Base-by-base conservation (phyloP, 2,113 vertebrate species). In the Poicephalus gulielmi region DNA sequence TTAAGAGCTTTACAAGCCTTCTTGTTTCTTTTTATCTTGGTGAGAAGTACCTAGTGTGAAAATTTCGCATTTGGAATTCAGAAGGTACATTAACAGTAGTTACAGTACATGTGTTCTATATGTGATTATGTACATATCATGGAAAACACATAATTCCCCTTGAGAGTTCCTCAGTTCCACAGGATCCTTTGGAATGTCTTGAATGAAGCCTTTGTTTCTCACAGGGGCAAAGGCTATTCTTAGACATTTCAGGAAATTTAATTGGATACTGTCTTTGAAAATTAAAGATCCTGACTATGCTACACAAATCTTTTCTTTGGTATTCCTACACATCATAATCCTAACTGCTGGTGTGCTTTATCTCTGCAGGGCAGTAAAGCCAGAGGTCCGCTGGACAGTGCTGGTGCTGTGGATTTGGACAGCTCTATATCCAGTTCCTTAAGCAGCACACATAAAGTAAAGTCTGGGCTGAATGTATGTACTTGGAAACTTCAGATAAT, bases 301-400 rank as follows among this genome's bases (percentile, higher is more conserved):
- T 80, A 60, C 8, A 46, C 17, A 47, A 12, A 66, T 57, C 11
- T 75, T 44, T 66, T 64, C 37, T 73, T 82, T 53, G 10, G 4
- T 64, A 19, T 82, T 6, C 17, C 4, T 3, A 3, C 77, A 2
- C 49, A 7, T 78, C 30, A 27, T 19, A 39, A 28, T 33, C 27
- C 30, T 90, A 41, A 81, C 70, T 88, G 62, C 25, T 66, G 22
- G 8, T 85, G n/a, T 76, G 37, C 75, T 96, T 92, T 96, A 55
- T 96, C 92, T 86, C 9, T 75, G 2, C 94, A 99, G 99, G 99
- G 99, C 39, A 98, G 67, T 96, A 99, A 98, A 98, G 94, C 97
- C 88, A 98, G 97, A 97, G 85, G 97, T 88, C 98, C 98, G 5
- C 97, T 96, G 68, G 99, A 99, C 47, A 98, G 94, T 90, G 98